phyloP scores from a whole-genome alignment of 2,113 vertebrate species.

The Erpornis zantholeuca region DNA sequence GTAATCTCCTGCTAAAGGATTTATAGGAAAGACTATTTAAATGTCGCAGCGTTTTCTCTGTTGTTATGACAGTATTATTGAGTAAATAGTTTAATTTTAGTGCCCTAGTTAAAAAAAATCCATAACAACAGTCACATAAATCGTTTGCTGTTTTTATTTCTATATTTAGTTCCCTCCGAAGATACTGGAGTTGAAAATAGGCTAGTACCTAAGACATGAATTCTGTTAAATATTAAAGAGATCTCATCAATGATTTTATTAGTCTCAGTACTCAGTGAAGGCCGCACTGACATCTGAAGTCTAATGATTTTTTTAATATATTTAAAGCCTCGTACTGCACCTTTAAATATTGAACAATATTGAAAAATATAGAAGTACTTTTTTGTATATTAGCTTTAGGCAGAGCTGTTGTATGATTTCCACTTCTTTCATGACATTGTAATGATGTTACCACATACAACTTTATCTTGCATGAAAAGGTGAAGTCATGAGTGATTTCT shows the following conservation, averaged over 20 bases:
- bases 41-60: conserved; percentile 47
- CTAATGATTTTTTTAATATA: conserved; percentile 75
- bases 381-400: conserved; percentile 85
- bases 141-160: conserved; percentile 63
- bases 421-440: conserved; percentile 91
- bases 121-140: conserved; percentile 61
- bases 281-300: conserved; percentile 71
- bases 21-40: conserved; percentile 70
- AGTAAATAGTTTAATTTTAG: conserved; percentile 76
- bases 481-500: conserved; percentile 99
- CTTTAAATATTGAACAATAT: conserved; percentile 86
- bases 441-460: conserved; percentile 97
- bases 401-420: conserved; percentile 85
- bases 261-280: conserved; percentile 75
- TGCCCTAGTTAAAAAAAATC: conserved; percentile 69
- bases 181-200: conserved; percentile 70
- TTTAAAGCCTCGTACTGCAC: conserved; percentile 75
- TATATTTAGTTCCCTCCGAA: conserved; percentile 65
- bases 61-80: conserved; percentile 70
- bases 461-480: conserved; percentile 99
- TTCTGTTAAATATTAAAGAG: conserved; percentile 82
- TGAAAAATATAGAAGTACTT: conserved; percentile 82
- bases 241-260: conserved; percentile 81
- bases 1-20: conserved; percentile 61
- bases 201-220: conserved; percentile 71